Conservation (phyloP, 2,888 invertebrate species). For the Xestoiulus laeticollis region DNA sequence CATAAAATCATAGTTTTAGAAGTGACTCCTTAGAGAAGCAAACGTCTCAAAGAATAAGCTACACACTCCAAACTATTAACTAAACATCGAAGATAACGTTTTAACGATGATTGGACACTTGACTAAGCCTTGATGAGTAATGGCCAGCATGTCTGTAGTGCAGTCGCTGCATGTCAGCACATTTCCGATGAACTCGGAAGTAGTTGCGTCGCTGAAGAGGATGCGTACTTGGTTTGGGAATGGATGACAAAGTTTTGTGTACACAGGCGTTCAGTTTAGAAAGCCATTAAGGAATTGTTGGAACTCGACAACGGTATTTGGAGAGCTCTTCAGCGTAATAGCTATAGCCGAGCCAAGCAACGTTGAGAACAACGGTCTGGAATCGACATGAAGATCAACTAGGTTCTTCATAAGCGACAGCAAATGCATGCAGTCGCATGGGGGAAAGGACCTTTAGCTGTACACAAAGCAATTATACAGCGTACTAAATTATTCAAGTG, state of each 20-base stretch:
- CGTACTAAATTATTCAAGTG: not conserved
- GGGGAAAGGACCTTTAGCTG: not conserved
- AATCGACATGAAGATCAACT: not conserved
- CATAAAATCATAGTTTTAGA: too few species aligned
- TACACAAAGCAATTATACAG: not conserved
- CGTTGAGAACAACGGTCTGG: not conserved
- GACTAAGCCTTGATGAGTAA: not conserved
- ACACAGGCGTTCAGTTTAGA: not conserved
- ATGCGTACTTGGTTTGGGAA: not conserved
- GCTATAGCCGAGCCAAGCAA: not conserved
- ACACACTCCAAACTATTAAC: too few species aligned
- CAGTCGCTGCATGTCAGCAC: not conserved
- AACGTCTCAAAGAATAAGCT: too few species aligned
- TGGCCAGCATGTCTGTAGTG: not conserved
- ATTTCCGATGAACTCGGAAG: not conserved
- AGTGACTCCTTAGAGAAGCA: too few species aligned
- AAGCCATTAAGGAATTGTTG: not conserved
- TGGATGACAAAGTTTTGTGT: not conserved
- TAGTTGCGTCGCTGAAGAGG: not conserved
- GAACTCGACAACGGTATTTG: not conserved
- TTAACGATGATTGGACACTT: not conserved
- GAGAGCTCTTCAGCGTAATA: slow-evolving; percentile 9
- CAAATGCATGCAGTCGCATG: not conserved
- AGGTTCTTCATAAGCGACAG: not conserved
- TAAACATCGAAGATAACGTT: not conserved